phyloP scores from a whole-genome alignment of 2,113 vertebrate species.

The Rhynchomys soricoides region DNA sequence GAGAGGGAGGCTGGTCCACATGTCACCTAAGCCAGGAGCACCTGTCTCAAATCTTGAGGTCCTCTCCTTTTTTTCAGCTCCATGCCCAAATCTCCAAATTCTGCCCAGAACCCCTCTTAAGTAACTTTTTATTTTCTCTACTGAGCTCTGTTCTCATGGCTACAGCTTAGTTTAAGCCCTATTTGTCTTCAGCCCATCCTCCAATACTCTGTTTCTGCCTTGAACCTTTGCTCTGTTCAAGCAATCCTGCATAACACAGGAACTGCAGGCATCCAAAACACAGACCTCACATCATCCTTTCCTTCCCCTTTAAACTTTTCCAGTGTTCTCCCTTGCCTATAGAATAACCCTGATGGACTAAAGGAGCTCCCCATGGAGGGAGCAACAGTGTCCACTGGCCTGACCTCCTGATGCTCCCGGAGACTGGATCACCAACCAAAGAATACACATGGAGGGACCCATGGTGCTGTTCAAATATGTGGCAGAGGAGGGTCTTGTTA shows the following conservation, averaged over 20 bases:
- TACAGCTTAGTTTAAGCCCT: neutral
- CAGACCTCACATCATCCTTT: neutral
- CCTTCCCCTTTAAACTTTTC: neutral
- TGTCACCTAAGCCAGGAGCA: neutral
- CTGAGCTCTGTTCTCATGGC: neutral
- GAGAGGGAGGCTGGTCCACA: no score
- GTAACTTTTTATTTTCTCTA: neutral
- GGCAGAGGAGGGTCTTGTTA: no score
- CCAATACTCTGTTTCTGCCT: neutral
- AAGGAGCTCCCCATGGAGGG: no score
- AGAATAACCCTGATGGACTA: neutral
- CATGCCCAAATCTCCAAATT: neutral
- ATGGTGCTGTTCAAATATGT: no score
- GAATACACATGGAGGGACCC: no score
- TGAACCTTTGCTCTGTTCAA: neutral
- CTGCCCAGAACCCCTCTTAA: neutral
- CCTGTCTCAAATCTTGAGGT: neutral
- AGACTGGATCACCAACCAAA: no score
- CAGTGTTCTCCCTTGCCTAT: neutral
- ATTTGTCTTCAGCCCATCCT: neutral
- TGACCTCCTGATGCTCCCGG: no score
- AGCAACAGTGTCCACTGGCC: no score
- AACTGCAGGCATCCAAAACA: neutral
- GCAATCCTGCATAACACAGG: neutral
- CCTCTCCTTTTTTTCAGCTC: neutral